Conservation (phyloP, 2,888 invertebrate genomes). For the Gortyna flavago region DNA sequence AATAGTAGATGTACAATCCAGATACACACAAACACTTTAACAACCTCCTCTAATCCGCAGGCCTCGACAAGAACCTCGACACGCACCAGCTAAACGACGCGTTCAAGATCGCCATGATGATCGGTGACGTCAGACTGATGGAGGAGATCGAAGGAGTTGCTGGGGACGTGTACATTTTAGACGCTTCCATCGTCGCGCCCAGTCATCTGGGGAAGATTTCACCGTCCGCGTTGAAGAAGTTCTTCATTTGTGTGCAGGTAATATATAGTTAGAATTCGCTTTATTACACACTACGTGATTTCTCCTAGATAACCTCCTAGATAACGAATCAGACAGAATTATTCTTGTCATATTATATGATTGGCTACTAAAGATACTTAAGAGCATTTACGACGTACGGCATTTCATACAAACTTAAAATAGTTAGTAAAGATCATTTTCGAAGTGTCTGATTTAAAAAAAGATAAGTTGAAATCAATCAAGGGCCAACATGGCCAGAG, state of each 20-base stretch:
- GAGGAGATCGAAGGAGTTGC: constrained; percentile 95
- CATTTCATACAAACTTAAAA: no score
- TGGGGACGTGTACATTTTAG: constrained; percentile 95
- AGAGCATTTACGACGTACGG: no score
- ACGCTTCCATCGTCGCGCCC: constrained; percentile 93
- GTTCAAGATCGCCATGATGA: constrained; percentile 95
- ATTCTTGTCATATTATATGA: no score
- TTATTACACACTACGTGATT: no score
- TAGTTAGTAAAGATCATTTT: no score
- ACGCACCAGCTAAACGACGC: constrained; percentile 92
- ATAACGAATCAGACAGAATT: no score
- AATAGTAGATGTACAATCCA: not conserved
- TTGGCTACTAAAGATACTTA: no score
- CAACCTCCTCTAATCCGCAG: constrained; percentile 64
- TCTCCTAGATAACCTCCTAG: no score
- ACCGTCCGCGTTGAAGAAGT: constrained; percentile 94
- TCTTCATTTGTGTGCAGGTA: constrained; percentile 94
- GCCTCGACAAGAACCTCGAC: constrained; percentile 90
- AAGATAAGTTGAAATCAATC: no score
- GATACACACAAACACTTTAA: not conserved
- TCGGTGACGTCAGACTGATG: constrained; percentile 94
- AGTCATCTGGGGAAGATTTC: constrained; percentile 94
- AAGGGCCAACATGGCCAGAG: no score
- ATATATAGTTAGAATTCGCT: no score
- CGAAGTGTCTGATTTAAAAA: no score